Base-by-base conservation (phyloP, 2,888 invertebrate genomes). In the Rosalia funebris region DNA sequence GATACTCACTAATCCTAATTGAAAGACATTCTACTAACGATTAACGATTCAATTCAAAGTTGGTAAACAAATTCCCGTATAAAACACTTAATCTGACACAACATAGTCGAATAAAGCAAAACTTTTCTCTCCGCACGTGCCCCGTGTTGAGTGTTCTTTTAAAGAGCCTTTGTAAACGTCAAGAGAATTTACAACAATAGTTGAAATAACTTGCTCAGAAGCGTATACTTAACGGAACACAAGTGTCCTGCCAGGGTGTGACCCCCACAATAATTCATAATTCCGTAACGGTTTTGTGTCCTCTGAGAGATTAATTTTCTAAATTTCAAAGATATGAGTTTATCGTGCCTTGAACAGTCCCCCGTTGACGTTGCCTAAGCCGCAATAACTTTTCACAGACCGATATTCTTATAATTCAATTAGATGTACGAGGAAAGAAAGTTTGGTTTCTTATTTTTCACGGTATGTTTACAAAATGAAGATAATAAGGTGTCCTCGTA, bases 251-350 rank as follows among this genome's bases (percentile, higher is more conserved):
- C 48, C 45, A 41, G 65, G 63, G 67, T 65, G 67, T 68, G 65
- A 63, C 65, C 67, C 59, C 52, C 48, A 60, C 66, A 55, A 68
- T 65, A 68, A 68, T 65, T 68, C 65, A 68, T 68, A 68, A 65
- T 68, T 68, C 67, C 65, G 65, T 68, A 68, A 65, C 63, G 65
- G 66, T 42, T 39, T 54, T 37, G 54, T 17, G 56, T 58, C 65
- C 55, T 59, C 58, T 50, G 65, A 63, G 65, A 62, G 55, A 62
- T 65, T 61, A 59, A 63, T 63, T 62, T 62, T 50, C 57, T 47
- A 45, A 57, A 58, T 57, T 55, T 55, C 59, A 63, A 60, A 62
- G 58, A 63, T 63, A 61, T 60, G 59, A 59, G 59, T 65, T 64
- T 57, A 50, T 42, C 41, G 42, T 47, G 57, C 47, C 32, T 39